These are phyloP conservation scores for Eremobia ochroleuca DNA, from an alignment of 2,888 invertebrate species.

Conservation along the genomic window DNA sequence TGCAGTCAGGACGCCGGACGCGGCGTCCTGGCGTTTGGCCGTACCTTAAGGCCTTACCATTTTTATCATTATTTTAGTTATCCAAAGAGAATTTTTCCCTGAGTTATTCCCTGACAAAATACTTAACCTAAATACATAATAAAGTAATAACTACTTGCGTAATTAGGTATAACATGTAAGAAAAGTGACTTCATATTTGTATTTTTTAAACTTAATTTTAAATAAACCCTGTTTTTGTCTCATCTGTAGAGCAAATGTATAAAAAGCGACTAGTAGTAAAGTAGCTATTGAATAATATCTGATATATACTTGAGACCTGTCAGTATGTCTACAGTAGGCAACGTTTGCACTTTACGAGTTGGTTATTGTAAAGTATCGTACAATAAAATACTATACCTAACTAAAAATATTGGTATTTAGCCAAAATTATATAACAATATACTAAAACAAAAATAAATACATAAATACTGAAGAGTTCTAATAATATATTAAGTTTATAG, in stretches of 20 bases:
- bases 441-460: constrained; percentile 35
- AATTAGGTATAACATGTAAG: constrained; percentile 56
- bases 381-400: constrained; percentile 29
- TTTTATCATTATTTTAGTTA: constrained; percentile 71
- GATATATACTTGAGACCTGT: constrained; percentile 16
- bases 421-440: constrained; percentile 36
- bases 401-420: constrained; percentile 35
- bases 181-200: constrained; percentile 69
- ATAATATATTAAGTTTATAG: constrained; percentile 61
- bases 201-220: constrained; percentile 8
- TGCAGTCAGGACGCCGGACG: no score
- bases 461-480: constrained; percentile 63
- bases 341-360: constrained; percentile 14
- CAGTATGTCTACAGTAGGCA: constrained; percentile 42
- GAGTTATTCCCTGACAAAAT: constrained; percentile 62
- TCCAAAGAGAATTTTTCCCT: constrained; percentile 68
- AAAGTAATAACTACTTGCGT: constrained; percentile 59
- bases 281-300: constrained; percentile 17
- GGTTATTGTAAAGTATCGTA: constrained; percentile 23
- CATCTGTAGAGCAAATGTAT: constrained; percentile 19
- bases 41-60: constrained; percentile 75
- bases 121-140: constrained; percentile 61
- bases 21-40: background rate
- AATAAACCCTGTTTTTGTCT: constrained; percentile 14
- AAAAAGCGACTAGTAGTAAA: constrained; percentile 37